These are phyloP conservation scores for Trichogramma dendrolimi DNA, from an alignment of 2,888 invertebrate genomes.

Conservation along the genomic window DNA sequence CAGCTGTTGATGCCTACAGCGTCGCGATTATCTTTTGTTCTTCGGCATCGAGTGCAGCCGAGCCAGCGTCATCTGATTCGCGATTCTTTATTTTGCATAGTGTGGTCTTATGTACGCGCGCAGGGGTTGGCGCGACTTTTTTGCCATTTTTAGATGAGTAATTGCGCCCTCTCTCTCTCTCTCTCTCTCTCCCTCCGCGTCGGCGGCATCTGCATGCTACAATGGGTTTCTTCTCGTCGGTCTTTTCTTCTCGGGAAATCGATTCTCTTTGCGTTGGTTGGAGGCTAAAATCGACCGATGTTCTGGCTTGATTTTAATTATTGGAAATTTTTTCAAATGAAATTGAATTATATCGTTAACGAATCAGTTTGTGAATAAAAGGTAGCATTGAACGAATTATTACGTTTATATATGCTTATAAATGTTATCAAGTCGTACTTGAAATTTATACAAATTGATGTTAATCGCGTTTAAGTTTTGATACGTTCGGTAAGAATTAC, in stretches of 20 bases:
- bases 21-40: slow-evolving; percentile 13
- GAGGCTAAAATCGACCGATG: slow-evolving; percentile 6
- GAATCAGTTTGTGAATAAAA: no score
- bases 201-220: neutral
- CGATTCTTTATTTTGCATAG: slow-evolving; percentile 16
- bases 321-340: neutral
- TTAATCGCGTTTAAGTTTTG: no score
- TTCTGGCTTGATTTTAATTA: slow-evolving; percentile 6
- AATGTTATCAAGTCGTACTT: no score
- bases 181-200: slow-evolving; percentile 1
- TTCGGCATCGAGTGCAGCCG: slow-evolving; percentile 11
- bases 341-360: no score
- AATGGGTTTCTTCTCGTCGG: neutral
- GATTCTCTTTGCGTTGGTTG: neutral
- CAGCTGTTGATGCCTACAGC: no score
- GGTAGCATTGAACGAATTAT: no score
- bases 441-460: no score
- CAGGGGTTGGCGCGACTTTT: neutral
- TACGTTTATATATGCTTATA: no score
- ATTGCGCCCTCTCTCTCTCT: slow-evolving; percentile 6
- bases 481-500: no score
- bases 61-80: neutral
- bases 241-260: slow-evolving; percentile 5
- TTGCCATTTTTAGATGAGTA: slow-evolving; percentile 5
- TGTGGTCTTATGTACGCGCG: neutral